Conservation (phyloP, 2,888 invertebrate genomes). For the Esperia sulphurella region DNA sequence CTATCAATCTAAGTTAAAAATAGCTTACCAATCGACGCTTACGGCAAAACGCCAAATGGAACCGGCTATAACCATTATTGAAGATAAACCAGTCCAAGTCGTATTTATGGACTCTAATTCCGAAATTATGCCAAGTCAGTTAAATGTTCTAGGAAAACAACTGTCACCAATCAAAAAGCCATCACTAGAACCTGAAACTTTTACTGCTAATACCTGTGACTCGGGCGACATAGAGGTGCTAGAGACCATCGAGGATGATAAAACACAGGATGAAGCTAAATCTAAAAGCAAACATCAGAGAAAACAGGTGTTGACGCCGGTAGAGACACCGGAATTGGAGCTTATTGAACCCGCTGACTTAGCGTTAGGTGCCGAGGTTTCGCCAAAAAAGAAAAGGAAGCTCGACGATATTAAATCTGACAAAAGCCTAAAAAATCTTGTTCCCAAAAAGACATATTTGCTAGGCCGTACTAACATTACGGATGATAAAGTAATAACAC, state of each 20-base stretch:
- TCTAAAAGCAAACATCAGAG: slow-evolving; percentile 66
- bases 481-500: slow-evolving; percentile 31
- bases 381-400: slow-evolving; percentile 64
- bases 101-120: slow-evolving; percentile 54
- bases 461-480: slow-evolving; percentile 40
- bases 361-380: slow-evolving; percentile 40
- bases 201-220: slow-evolving; percentile 39
- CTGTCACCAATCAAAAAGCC: slow-evolving; percentile 50
- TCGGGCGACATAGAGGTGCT: slow-evolving; percentile 53
- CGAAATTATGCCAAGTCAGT: slow-evolving; percentile 43
- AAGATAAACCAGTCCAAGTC: slow-evolving; percentile 71
- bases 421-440: slow-evolving; percentile 45
- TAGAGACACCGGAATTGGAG: slow-evolving; percentile 65
- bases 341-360: slow-evolving; percentile 64
- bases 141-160: slow-evolving; percentile 61
- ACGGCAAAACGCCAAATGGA: slow-evolving; percentile 60
- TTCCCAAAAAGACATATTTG: slow-evolving; percentile 66
- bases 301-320: slow-evolving; percentile 72
- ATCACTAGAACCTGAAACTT: slow-evolving; percentile 27
- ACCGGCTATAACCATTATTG: slow-evolving; percentile 59
- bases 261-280: slow-evolving; percentile 49
- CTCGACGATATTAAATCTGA: slow-evolving; percentile 51
- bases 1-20: slow-evolving; percentile 62
- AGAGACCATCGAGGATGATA: slow-evolving; percentile 42
- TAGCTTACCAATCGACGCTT: slow-evolving; percentile 62